Evolutionary conservation across 2,888 invertebrate genomes (phyloP).

Genomic region (Melinopterus prodromus): DNA sequence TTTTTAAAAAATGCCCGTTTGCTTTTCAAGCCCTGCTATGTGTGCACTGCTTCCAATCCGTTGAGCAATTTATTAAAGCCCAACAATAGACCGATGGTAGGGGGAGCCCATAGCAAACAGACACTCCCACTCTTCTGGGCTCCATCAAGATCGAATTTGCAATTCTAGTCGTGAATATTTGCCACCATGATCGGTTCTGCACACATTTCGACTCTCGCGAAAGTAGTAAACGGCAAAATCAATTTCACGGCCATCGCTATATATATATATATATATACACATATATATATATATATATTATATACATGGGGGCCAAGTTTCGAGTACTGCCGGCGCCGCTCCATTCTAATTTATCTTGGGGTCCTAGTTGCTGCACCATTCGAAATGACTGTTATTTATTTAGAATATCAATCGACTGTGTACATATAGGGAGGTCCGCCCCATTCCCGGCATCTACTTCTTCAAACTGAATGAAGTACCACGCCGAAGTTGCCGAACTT

Average conservation of each 20-base stretch:
- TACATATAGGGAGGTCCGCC: neutral
- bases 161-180: conserved; percentile 15
- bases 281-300: neutral
- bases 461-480: too few relatives aligned
- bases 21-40: too few relatives aligned
- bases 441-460: too few relatives aligned
- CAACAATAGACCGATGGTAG: neutral
- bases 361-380: conserved; percentile 14
- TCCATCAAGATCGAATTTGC: conserved; percentile 10
- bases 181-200: conserved; percentile 8
- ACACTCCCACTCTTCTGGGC: neutral
- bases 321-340: conserved; percentile 11
- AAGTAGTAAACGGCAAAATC: conserved; percentile 23
- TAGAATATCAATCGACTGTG: conserved; percentile 20
- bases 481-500: too few relatives aligned
- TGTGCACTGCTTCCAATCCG: neutral
- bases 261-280: neutral
- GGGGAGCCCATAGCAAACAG: neutral
- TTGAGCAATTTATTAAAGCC: neutral
- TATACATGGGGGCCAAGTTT: neutral
- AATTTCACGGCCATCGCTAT: conserved; percentile 13
- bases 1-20: too few relatives aligned
- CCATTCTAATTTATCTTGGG: conserved; percentile 26
- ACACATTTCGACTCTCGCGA: conserved; percentile 16
- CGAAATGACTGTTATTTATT: conserved; percentile 21